Evolutionary conservation across 2,888 invertebrate species (phyloP), one percentile per base, ranked within the genome.

Genomic region (Drosophila acutilabella): DNA sequence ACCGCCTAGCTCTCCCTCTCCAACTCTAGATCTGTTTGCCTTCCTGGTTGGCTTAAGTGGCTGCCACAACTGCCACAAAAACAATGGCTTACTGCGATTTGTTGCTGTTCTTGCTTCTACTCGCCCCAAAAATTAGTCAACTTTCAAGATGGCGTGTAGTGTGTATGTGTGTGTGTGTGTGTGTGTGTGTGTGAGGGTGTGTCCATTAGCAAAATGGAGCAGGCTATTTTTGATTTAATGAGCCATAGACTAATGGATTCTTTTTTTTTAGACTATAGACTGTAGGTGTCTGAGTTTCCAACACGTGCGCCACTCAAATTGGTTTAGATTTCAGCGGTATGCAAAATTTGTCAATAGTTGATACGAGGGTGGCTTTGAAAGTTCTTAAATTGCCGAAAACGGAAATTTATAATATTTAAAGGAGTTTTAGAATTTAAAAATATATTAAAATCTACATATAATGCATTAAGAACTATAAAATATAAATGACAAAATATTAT

Each of bases 201-300:
- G 89, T 91, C 91, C 90, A 91, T 91, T 91, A 91, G 91, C 88
- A 76, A 91, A 91, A 90, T 91, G 91, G 90, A 91, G 88, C 87
- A 89, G 90, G 86, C 91, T 90, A 91, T 89, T 91, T 88, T 81
- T 84, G 88, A 91, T 90, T 91, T 91, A 91, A 91, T 91, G 91
- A 91, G 91, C 87, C 91, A 77, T 84, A 81, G 78, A 81, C 91
- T 91, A 91, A 91, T 91, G 91, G 90, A 82, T 88, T 90, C 30
- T 30, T 77, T 69, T 44, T 60, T 50, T 60, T 41, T 41, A 50
- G 45, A 42, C 44, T 51, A 51, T 50, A 10, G 42, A 13, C 44
- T 56, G 57, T 52, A 60, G 50, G 50, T 66, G 58, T 59, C 38
- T 40, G 69, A 42, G 59, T 41, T 71, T 53, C 42, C n/a, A 36